Evolutionary conservation across 1,140 invertebrate species (phyloP).

Genomic region (Drosophila burlai): DNA sequence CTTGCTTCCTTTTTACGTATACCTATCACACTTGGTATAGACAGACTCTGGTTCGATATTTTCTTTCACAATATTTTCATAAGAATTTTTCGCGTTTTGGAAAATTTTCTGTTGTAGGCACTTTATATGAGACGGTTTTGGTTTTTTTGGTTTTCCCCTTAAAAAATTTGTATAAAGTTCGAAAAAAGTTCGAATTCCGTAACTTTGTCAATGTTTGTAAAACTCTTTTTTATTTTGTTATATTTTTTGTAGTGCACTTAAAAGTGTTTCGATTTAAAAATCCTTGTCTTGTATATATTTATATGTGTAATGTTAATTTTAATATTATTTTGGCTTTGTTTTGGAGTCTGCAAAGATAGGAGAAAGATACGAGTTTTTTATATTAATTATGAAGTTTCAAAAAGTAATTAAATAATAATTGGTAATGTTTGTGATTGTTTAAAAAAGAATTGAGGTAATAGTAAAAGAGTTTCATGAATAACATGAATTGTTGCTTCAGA

Average conservation of each 20-base stretch:
- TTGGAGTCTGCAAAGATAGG: constrained; percentile 57
- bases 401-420: too few species aligned
- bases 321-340: constrained; percentile 61
- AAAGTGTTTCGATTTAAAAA: constrained; percentile 44
- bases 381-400: neutral
- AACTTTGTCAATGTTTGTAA: constrained; percentile 23
- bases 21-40: constrained; percentile 45
- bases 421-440: too few species aligned
- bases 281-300: constrained; percentile 29
- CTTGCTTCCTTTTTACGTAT: neutral
- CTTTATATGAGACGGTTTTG: constrained; percentile 78
- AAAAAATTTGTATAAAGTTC: constrained; percentile 42
- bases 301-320: constrained; percentile 20
- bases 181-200: constrained; percentile 9
- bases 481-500: too few species aligned
- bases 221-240: constrained; percentile 31
- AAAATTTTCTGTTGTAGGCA: constrained; percentile 54
- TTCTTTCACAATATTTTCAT: constrained; percentile 61
- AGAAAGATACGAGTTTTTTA: neutral
- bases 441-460: too few species aligned
- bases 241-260: constrained; percentile 12
- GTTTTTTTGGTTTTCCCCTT: constrained; percentile 59
- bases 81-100: constrained; percentile 37
- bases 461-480: too few species aligned
- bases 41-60: constrained; percentile 25